Evolutionary conservation across 1,140 invertebrate genomes (phyloP).

Genomic region (Lutraria rhynchaena): DNA sequence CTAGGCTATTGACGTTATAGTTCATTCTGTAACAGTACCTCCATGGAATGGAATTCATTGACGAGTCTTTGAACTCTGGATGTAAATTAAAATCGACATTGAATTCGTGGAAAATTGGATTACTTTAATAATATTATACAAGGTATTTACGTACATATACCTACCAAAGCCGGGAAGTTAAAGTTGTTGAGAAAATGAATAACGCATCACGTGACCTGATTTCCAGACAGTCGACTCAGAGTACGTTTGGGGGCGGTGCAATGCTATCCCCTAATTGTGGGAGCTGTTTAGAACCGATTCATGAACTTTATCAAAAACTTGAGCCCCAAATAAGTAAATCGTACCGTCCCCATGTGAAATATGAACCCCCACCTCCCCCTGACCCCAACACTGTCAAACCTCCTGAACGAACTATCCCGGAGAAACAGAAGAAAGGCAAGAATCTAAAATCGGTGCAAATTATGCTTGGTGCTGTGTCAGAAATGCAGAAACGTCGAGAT

Average conservation of each 20-base stretch:
- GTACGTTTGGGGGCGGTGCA: slow-evolving; percentile 4
- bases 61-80: too few species aligned
- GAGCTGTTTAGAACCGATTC: slow-evolving; percentile 18
- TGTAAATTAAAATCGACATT: neutral
- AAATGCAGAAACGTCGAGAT: slow-evolving; percentile 27
- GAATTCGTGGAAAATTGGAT: neutral
- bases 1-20: too few species aligned
- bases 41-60: too few species aligned
- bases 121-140: too few species aligned
- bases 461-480: slow-evolving; percentile 15
- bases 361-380: neutral
- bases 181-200: neutral
- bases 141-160: too few species aligned
- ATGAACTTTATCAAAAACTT: slow-evolving; percentile 32
- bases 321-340: slow-evolving; percentile 52
- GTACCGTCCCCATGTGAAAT: slow-evolving; percentile 37
- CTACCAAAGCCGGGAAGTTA: too few species aligned
- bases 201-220: slow-evolving; percentile 15
- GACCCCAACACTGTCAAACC: neutral
- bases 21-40: too few species aligned
- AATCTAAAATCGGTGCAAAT: slow-evolving; percentile 32
- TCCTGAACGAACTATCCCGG: neutral
- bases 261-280: neutral
- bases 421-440: slow-evolving; percentile 24
- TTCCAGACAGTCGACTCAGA: slow-evolving; percentile 18